phyloP scores from a whole-genome alignment of 2,888 invertebrate species.

The Macrostomum cliftonense region DNA sequence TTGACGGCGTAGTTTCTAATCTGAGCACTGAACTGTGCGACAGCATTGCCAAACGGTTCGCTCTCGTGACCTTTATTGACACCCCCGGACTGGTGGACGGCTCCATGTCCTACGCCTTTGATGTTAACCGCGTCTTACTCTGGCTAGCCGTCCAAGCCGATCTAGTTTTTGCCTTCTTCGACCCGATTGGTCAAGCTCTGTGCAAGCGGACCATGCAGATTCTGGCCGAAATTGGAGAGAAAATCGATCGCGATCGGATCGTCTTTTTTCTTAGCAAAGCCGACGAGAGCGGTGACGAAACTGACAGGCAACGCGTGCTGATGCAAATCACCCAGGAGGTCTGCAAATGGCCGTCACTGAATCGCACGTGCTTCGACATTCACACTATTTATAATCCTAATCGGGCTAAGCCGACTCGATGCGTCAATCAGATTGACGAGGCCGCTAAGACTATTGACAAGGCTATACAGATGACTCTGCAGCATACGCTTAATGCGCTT shows the following conservation, averaged over 20 bases:
- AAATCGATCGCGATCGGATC: constrained; percentile 41
- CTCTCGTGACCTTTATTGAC: constrained; percentile 44
- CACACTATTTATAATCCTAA: constrained; percentile 44
- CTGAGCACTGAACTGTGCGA: constrained; percentile 44
- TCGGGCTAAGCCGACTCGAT: constrained; percentile 36
- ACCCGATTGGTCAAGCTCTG: constrained; percentile 45
- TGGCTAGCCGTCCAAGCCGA: constrained; percentile 42
- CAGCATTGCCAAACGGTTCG: constrained; percentile 44
- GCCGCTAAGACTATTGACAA: constrained; percentile 43
- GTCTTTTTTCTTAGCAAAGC: constrained; percentile 44
- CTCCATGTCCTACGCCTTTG: constrained; percentile 46
- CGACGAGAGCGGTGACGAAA: constrained; percentile 45
- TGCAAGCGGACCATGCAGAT: constrained; percentile 44
- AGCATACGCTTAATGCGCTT: constrained; percentile 43
- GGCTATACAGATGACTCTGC: constrained; percentile 44
- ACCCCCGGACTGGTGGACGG: constrained; percentile 47
- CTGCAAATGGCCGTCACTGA: constrained; percentile 44
- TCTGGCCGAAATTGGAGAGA: constrained; percentile 42
- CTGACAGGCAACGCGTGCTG: constrained; percentile 43
- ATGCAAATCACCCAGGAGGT: constrained; percentile 47
- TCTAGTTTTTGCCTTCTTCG: constrained; percentile 46
- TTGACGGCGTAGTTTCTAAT: constrained; percentile 40
- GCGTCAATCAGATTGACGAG: constrained; percentile 45
- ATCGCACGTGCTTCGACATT: constrained; percentile 44
- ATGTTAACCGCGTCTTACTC: constrained; percentile 43